Base-by-base conservation (phyloP, 1,140 invertebrate species). In the Papilio xuthus region DNA sequence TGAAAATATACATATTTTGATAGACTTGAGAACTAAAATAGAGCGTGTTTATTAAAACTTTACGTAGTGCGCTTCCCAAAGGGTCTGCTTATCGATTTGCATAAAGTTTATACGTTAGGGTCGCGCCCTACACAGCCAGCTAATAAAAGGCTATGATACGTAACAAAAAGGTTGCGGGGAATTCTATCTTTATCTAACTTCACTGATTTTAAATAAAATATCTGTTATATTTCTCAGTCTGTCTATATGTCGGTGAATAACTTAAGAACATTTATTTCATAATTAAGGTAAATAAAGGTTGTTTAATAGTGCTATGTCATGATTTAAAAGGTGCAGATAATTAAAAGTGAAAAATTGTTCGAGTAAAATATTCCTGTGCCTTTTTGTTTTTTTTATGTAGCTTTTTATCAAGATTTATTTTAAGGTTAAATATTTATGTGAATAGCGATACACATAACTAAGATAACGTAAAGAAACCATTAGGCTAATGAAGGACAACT, bases 401-500 rank as follows among this genome's bases (percentile, higher is more conserved):
- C 32, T 37, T 37, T 37, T 18, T 50, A 50, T 1, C 13, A 18
- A 50, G 13, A 50, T 50, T n/a, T n/a, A n/a, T n/a, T n/a, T n/a
- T n/a, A n/a, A n/a, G n/a, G n/a, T 6, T 53, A 0, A 53, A 18
- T 53, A 53, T 53, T 53, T 53, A 4, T 53, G 9, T 60, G 4
- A 60, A 8, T 8, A 60, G 23, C 10, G 10, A 60, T 8, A 53
- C 50, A n/a, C 53, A 60, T 60, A 60, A 60, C 8, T 26, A 26
- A 60, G 56, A 60, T 60, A 60, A 60, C 56, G 23, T 26, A 26
- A 15, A 60, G 6, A 47, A 60, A 26, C 56, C 56, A 60, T 60
- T 60, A 60, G 56, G n/a, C 3, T 26, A 60, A 60, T 60, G 56
- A 60, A 60, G 56, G 20, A 60, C 56, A 60, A 60, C 56, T 28